phyloP scores from a whole-genome alignment of 2,888 invertebrate species.

The Myathropa florea region DNA sequence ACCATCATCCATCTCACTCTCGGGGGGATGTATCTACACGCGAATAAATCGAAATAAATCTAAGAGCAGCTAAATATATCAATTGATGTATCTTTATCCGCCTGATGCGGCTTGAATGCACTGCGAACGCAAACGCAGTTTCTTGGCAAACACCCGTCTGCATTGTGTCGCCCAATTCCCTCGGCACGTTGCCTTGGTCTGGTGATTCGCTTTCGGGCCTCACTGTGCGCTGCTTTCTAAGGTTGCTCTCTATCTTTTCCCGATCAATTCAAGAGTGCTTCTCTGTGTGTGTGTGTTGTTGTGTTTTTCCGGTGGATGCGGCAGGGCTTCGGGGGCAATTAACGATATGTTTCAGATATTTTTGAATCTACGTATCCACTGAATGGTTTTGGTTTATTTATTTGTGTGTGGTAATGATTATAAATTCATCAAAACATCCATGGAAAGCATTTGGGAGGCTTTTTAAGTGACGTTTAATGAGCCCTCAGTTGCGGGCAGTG shows the following conservation, averaged over 20 bases:
- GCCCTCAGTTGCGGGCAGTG: slow-evolving; percentile 40
- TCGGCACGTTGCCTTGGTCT: neutral
- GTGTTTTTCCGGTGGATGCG: slow-evolving; percentile 19
- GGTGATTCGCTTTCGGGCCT: slow-evolving; percentile 17
- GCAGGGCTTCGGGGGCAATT: slow-evolving; percentile 49
- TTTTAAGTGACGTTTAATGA: slow-evolving; percentile 56
- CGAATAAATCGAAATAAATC: slow-evolving; percentile 38
- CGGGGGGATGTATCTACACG: neutral
- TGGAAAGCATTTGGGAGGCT: slow-evolving; percentile 20
- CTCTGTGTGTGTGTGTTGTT: neutral
- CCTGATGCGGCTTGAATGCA: slow-evolving; percentile 25
- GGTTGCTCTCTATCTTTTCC: slow-evolving; percentile 1
- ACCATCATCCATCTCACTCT: neutral
- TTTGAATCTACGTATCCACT: slow-evolving; percentile 3
- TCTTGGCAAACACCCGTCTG: slow-evolving; percentile 40
- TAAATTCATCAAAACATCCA: slow-evolving; percentile 52
- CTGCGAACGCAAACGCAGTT: slow-evolving; percentile 14
- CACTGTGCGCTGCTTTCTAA: slow-evolving; percentile 20
- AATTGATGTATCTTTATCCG: slow-evolving; percentile 29
- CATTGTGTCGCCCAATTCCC: slow-evolving; percentile 5
- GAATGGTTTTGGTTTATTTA: slow-evolving; percentile 1
- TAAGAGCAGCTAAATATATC: slow-evolving; percentile 55
- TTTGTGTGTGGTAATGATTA: slow-evolving; percentile 46
- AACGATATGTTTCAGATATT: slow-evolving; percentile 32
- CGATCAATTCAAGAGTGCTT: slow-evolving; percentile 33